Evolutionary conservation across 2,888 invertebrate species (phyloP), one percentile per base, ranked within the genome.

Genomic region (Cristatella mucedo): DNA sequence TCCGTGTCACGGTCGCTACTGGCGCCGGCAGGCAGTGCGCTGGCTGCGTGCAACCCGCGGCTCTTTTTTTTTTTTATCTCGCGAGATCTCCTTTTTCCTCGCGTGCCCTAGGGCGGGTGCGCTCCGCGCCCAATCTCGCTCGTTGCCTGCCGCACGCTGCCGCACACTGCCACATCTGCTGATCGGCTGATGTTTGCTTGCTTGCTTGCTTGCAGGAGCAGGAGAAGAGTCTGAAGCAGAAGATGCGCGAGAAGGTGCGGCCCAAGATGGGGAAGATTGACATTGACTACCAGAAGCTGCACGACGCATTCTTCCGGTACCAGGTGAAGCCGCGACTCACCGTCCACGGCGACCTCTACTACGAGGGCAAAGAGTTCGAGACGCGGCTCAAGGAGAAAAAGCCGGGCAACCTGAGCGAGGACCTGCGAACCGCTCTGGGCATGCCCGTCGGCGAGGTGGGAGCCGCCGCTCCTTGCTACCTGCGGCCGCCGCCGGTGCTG

Each of bases 231-330:
- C 44, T 67, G 44, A 95, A 95, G 61, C 83, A 91, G 0, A 95
- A 93, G 70, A 93, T 93, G 91, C 72, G 95, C 18, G 97, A 97
- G 63, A 75, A 89, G 44, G 79, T 91, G 1, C 74, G 97, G 18
- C 97, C 97, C 0, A 99, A 97, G 67, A 76, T 97, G 57, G 97
- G 97, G 22, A 95, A 95, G 72, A 97, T 97, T 53, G 97, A 99
- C 63, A 99, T 97, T 49, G 97, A 99, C 69, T 99, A 97, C 63
- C 95, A 99, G 67, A 97, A 99, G 60, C 69, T 99, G 19, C 97
- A 97, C 55, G 97, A 99, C 59, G 97, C 97, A 0, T 97, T 97
- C 70, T 97, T 97, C 73, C 84, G 83, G 60, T 97, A 91, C 87
- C 97, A 99, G 65, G 91, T 91, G 0, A 99, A 99, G 65, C 97